These are phyloP conservation scores for Tupaia chinensis DNA, from an alignment of 2,113 vertebrate genomes.

Conservation along the genomic window DNA sequence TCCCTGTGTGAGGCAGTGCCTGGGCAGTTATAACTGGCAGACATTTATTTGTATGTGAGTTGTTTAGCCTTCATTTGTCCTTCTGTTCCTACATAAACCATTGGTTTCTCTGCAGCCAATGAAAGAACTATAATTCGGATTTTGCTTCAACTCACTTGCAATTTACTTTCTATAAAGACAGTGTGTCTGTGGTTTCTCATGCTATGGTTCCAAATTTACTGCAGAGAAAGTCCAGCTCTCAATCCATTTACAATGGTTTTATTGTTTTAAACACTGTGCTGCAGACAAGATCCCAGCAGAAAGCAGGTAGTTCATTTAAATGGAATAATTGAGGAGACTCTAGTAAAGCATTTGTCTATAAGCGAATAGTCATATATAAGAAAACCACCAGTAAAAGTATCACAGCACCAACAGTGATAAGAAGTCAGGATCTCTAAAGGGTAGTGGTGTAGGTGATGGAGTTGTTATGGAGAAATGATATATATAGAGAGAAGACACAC, in stretches of 20 bases:
- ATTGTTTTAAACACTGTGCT: neutral
- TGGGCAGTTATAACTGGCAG: neutral
- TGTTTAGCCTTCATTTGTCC: neutral
- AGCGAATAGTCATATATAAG: neutral
- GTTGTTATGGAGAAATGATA: neutral
- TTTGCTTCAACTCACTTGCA: neutral
- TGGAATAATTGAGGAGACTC: neutral
- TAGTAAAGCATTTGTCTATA: neutral
- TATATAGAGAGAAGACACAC: neutral
- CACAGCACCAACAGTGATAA: neutral
- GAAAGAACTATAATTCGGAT: neutral
- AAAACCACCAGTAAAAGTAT: neutral
- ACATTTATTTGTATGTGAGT: conserved; percentile 20
- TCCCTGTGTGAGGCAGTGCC: neutral
- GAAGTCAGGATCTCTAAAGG: neutral
- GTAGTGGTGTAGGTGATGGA: neutral
- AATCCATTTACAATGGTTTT: neutral
- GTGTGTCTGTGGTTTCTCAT: neutral
- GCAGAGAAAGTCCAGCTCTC: neutral
- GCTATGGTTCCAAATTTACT: neutral
- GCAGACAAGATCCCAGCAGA: neutral
- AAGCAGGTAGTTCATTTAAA: neutral
- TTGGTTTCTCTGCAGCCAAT: neutral
- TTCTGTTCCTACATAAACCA: neutral
- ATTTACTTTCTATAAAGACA: neutral